phyloP scores from a whole-genome alignment of 2,888 invertebrate species.

The Patella pellucida region DNA sequence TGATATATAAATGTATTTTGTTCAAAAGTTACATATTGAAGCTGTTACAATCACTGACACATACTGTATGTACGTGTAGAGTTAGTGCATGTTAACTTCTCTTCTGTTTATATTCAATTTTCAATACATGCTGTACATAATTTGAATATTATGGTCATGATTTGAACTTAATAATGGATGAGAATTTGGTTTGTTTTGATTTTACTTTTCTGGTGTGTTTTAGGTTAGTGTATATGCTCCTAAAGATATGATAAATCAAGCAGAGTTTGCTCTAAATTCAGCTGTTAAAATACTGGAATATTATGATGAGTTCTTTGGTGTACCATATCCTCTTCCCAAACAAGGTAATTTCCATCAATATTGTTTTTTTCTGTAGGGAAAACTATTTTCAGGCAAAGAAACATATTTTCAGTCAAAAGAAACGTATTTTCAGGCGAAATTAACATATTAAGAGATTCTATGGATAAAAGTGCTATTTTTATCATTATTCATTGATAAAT shows the following conservation, averaged over 20 bases:
- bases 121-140: too few relatives aligned
- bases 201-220: constrained; percentile 74
- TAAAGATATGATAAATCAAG: constrained; percentile 80
- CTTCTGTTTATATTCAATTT: too few relatives aligned
- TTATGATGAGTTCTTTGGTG: constrained; percentile 86
- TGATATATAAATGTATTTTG: too few relatives aligned
- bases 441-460: too few relatives aligned
- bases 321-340: constrained; percentile 92
- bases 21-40: too few relatives aligned
- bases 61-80: too few relatives aligned
- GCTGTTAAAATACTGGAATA: constrained; percentile 79
- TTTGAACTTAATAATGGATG: not conserved
- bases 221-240: constrained; percentile 77
- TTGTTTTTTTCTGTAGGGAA: too few relatives aligned
- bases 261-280: constrained; percentile 76
- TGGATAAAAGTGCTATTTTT: too few relatives aligned
- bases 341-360: constrained; percentile 76
- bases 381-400: too few relatives aligned
- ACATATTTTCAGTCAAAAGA: constrained; percentile 3
- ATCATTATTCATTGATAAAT: too few relatives aligned
- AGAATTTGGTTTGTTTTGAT: not conserved
- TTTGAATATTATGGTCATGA: not conserved
- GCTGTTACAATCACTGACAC: too few relatives aligned
- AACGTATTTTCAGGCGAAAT: not conserved
- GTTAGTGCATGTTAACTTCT: too few relatives aligned